These are phyloP conservation scores for Sciurus vulgaris DNA, from an alignment of 2,797 vertebrate species.

Conservation along the genomic window DNA sequence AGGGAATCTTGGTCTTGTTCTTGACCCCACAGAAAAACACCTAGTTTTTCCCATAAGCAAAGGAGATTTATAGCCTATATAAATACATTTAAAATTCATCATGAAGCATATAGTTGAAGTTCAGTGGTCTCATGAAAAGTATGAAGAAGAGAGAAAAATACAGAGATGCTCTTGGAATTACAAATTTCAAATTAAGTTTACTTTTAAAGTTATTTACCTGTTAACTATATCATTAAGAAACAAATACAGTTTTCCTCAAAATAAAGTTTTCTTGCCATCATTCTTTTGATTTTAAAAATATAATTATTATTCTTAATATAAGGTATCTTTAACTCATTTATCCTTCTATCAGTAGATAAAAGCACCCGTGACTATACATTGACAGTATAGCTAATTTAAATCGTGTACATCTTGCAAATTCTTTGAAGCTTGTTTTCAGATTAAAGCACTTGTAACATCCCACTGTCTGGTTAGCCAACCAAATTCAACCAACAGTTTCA, in stretches of 20 bases:
- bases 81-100: neutral
- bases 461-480: neutral
- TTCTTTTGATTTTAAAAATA: conserved; percentile 4
- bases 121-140: neutral
- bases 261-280: conserved; percentile 20
- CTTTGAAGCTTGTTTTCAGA: neutral
- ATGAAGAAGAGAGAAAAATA: neutral
- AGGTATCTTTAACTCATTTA: neutral
- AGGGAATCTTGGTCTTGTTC: neutral
- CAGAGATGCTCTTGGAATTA: neutral
- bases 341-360: neutral
- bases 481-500: conserved; percentile 14
- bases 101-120: neutral
- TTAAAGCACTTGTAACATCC: neutral
- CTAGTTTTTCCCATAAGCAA: neutral
- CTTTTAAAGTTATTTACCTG: conserved; percentile 1
- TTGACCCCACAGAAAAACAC: neutral
- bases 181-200: conserved; percentile 10
- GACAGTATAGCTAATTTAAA: neutral
- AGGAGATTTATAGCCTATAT: neutral
- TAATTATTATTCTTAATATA: neutral
- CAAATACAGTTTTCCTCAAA: conserved; percentile 1
- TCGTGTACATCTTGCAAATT: neutral
- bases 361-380: neutral
- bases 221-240: neutral